Percentiles rank a stretch among this genome's conserved stretches.
These are phyloP conservation scores for Callosobruchus maculatus DNA, from an alignment of 2,888 invertebrate species.

Conservation along the genomic window DNA sequence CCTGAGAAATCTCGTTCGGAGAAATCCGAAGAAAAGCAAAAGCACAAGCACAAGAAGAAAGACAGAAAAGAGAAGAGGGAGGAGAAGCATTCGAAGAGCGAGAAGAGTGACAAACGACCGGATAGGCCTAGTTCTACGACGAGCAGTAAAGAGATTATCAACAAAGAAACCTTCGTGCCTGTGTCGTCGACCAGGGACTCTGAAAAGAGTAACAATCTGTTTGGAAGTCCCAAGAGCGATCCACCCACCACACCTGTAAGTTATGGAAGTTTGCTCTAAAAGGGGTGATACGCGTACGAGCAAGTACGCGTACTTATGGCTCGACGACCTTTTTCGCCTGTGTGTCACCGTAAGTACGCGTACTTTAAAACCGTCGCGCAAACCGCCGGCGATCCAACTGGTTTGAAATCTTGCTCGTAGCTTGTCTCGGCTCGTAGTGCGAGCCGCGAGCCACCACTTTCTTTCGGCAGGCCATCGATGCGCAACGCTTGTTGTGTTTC, in stretches of 20 bases:
- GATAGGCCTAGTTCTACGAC: slow-evolving; percentile 2
- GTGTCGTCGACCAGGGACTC: slow-evolving; percentile 21
- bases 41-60: slow-evolving; percentile 56
- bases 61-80: slow-evolving; percentile 56
- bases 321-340: too few relatives aligned
- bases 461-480: too few relatives aligned
- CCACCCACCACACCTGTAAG: slow-evolving; percentile 7
- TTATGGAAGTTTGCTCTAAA: background rate
- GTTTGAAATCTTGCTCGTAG: too few relatives aligned
- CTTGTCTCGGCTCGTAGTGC: too few relatives aligned
- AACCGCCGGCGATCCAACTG: too few relatives aligned
- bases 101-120: slow-evolving; percentile 25
- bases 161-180: slow-evolving; percentile 9
- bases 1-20: slow-evolving; percentile 38
- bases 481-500: too few relatives aligned
- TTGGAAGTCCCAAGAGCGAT: slow-evolving; percentile 29
- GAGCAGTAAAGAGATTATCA: slow-evolving; percentile 9
- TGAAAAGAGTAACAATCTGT: slow-evolving; percentile 29
- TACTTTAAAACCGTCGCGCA: too few relatives aligned
- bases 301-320: too few relatives aligned
- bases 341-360: too few relatives aligned
- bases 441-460: too few relatives aligned
- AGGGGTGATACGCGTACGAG: too few relatives aligned
- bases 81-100: slow-evolving; percentile 50
- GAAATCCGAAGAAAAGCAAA: slow-evolving; percentile 45